phyloP scores from a whole-genome alignment of 2,888 invertebrate genomes.

The Drosophila rubida region DNA sequence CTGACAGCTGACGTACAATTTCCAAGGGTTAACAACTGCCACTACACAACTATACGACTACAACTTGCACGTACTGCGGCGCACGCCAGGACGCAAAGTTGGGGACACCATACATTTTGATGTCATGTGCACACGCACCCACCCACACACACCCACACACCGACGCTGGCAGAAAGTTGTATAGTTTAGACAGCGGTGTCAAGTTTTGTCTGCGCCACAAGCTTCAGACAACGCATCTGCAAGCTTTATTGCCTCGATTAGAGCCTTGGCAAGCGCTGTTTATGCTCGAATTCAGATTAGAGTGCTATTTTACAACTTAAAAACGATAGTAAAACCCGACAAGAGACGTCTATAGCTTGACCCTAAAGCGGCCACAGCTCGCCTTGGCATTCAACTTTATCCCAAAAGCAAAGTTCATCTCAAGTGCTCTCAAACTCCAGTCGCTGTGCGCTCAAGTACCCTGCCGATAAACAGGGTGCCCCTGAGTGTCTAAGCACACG shows the following conservation, averaged over 20 bases:
- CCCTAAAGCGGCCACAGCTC: not conserved
- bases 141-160: not conserved
- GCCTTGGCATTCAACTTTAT: constrained; percentile 11
- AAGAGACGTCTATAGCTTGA: not conserved
- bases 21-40: constrained; percentile 11
- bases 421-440: not conserved
- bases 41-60: not conserved
- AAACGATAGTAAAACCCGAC: not conserved
- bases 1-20: constrained; percentile 34
- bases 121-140: constrained; percentile 22
- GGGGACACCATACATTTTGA: constrained; percentile 26
- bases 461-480: not conserved
- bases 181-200: constrained; percentile 1
- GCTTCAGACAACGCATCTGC: constrained; percentile 8
- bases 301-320: not conserved
- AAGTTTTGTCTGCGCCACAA: constrained; percentile 12
- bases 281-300: not conserved
- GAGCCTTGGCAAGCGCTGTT: not conserved
- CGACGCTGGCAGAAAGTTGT: not conserved
- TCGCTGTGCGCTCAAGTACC: not conserved
- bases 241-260: constrained; percentile 14
- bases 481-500: not conserved
- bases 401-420: constrained; percentile 1
- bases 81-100: constrained; percentile 6
- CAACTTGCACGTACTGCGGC: not conserved